These are phyloP conservation scores for Ascaphus truei DNA, from an alignment of 2,113 vertebrate genomes.

Conservation along the genomic window DNA sequence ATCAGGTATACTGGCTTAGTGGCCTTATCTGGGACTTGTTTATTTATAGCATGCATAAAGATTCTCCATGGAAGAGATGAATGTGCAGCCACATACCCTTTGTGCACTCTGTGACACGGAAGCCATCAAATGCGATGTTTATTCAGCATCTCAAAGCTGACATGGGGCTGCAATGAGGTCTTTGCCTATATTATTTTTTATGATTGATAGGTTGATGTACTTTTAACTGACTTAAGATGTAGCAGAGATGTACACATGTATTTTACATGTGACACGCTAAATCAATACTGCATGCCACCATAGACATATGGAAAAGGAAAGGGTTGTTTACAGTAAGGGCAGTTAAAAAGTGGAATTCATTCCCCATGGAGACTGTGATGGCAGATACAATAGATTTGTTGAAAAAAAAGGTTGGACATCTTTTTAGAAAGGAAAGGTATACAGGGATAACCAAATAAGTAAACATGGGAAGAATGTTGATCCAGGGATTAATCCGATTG, in stretches of 20 bases:
- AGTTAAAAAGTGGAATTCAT: no score
- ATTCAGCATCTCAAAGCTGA: background rate
- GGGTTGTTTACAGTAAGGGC: no score
- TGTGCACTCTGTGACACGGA: background rate
- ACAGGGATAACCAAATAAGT: no score
- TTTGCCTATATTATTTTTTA: conserved; percentile 9
- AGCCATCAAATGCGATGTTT: background rate
- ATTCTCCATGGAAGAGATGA: background rate
- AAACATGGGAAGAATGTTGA: no score
- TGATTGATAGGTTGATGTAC: conserved; percentile 1
- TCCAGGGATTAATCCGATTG: no score
- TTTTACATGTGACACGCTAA: background rate
- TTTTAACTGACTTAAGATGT: background rate
- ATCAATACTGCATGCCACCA: background rate
- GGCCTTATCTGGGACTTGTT: background rate
- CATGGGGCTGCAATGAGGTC: background rate
- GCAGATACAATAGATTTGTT: no score
- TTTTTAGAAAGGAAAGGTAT: no score
- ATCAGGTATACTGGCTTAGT: background rate
- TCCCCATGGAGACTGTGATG: no score
- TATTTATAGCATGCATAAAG: background rate
- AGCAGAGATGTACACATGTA: background rate
- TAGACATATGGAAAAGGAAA: no score
- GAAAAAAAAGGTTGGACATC: no score
- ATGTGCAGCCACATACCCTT: background rate